phyloP scores from a whole-genome alignment of 2,888 invertebrate genomes.

The Pheosia tremula region DNA sequence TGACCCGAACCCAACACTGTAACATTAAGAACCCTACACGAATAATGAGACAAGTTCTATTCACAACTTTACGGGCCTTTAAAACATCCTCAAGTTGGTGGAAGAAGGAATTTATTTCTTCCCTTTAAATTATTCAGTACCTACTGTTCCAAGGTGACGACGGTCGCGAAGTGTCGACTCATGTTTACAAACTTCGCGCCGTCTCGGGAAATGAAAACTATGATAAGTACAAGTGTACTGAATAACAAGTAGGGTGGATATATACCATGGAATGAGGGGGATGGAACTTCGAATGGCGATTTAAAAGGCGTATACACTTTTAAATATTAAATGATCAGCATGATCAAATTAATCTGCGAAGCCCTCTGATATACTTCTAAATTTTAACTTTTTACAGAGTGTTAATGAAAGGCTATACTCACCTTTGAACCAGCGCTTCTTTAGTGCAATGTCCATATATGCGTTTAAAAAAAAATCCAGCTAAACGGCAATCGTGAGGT shows the following conservation, averaged over 20 bases:
- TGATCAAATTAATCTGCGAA: no score
- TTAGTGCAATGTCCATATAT: no score
- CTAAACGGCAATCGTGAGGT: no score
- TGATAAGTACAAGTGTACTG: constrained; percentile 15
- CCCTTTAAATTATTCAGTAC: constrained; percentile 11
- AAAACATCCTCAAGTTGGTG: neutral
- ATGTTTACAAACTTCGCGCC: constrained; percentile 11
- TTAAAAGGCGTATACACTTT: neutral
- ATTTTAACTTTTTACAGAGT: no score
- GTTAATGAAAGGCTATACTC: no score
- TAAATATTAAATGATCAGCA: no score
- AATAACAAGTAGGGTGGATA: neutral
- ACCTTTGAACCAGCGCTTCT: no score
- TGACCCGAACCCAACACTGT: neutral
- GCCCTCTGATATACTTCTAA: no score
- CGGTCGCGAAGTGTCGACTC: constrained; percentile 11
- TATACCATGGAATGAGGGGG: neutral
- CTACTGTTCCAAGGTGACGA: constrained; percentile 1
- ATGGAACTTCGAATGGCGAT: neutral
- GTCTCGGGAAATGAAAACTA: constrained; percentile 19
- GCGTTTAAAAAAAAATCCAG: no score
- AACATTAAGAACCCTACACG: neutral
- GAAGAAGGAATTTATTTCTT: neutral
- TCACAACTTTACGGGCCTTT: neutral
- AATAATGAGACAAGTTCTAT: constrained; percentile 1